phyloP scores from a whole-genome alignment of 2,113 vertebrate genomes.

The Rhinoderma darwinii region DNA sequence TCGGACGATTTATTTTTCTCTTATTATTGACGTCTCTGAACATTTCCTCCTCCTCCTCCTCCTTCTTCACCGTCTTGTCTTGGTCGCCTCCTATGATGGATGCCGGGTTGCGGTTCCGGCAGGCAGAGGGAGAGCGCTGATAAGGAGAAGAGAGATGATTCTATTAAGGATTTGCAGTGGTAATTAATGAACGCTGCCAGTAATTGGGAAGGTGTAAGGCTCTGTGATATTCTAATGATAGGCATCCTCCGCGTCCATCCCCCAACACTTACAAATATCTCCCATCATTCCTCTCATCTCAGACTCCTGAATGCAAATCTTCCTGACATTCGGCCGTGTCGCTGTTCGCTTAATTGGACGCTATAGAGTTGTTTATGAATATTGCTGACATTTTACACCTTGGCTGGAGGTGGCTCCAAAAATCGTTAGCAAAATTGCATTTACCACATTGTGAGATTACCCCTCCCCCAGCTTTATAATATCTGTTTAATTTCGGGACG shows the following conservation, averaged over 20 bases:
- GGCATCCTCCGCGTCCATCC: constrained; percentile 88
- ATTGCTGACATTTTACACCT: constrained; percentile 96
- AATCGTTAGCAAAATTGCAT: constrained; percentile 94
- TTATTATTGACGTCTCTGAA: constrained; percentile 12
- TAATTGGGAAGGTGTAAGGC: constrained; percentile 96
- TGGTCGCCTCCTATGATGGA: constrained; percentile 78
- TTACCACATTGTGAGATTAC: constrained; percentile 86
- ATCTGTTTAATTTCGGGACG: constrained; percentile 63
- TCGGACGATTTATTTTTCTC: no score
- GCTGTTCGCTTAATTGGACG: constrained; percentile 99
- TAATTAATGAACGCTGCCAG: constrained; percentile 98
- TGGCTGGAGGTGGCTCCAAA: constrained; percentile 92
- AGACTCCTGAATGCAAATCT: constrained; percentile 98
- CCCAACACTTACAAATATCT: constrained; percentile 80
- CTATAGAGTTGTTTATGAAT: constrained; percentile 99
- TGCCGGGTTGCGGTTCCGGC: constrained; percentile 75
- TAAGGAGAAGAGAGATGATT: constrained; percentile 74
- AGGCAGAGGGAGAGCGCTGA: constrained; percentile 82
- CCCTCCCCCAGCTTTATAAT: constrained; percentile 65
- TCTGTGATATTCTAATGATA: constrained; percentile 93
- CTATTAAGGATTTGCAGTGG: constrained; percentile 81
- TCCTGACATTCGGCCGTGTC: constrained; percentile 93
- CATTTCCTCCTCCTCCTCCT: no score
- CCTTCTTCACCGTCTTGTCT: not conserved
- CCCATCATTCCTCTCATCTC: constrained; percentile 89